A percentile compares a stretch with the other conserved stretches of the same genome.
phyloP scores from a whole-genome alignment of 2,888 invertebrate genomes.

The Philereme vetulata region DNA sequence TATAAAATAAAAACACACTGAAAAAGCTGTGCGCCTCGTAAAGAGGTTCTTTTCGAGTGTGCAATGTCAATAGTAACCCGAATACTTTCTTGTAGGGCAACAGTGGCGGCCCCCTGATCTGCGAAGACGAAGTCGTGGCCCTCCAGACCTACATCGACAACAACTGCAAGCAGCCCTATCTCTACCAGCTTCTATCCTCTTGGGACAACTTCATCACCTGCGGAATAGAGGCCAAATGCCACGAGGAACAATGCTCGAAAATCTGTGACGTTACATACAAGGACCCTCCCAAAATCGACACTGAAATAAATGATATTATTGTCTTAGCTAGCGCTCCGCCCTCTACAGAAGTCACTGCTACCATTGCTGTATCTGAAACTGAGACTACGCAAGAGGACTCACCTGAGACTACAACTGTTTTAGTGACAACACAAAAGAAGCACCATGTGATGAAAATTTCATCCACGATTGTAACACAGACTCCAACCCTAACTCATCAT shows the following conservation, averaged over 20 bases:
- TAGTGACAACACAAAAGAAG: not conserved
- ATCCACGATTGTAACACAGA: not conserved
- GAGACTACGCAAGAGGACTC: slow-evolving; percentile 8
- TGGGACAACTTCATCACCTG: slow-evolving; percentile 69
- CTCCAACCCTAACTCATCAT: slow-evolving; percentile 1
- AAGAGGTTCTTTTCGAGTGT: too few relatives aligned
- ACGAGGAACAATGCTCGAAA: slow-evolving; percentile 51
- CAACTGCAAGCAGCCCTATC: slow-evolving; percentile 64
- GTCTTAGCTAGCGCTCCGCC: not conserved
- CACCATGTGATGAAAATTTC: slow-evolving; percentile 1
- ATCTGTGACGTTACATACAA: slow-evolving; percentile 61
- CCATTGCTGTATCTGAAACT: slow-evolving; percentile 7
- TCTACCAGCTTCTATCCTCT: slow-evolving; percentile 62
- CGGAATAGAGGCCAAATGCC: slow-evolving; percentile 60
- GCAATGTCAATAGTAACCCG: not conserved
- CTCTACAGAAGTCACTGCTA: not conserved
- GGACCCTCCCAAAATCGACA: slow-evolving; percentile 42
- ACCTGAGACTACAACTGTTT: not conserved
- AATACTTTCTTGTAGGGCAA: slow-evolving; percentile 56
- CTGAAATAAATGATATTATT: not conserved
- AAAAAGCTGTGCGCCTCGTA: too few relatives aligned
- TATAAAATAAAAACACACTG: too few relatives aligned
- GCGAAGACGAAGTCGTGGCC: slow-evolving; percentile 61
- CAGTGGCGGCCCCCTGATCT: slow-evolving; percentile 72
- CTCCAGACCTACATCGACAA: slow-evolving; percentile 70